Percentiles rank a stretch among this genome's conserved stretches.
Conservation (phyloP, 1,140 invertebrate genomes). For the Brachionus rubens region DNA sequence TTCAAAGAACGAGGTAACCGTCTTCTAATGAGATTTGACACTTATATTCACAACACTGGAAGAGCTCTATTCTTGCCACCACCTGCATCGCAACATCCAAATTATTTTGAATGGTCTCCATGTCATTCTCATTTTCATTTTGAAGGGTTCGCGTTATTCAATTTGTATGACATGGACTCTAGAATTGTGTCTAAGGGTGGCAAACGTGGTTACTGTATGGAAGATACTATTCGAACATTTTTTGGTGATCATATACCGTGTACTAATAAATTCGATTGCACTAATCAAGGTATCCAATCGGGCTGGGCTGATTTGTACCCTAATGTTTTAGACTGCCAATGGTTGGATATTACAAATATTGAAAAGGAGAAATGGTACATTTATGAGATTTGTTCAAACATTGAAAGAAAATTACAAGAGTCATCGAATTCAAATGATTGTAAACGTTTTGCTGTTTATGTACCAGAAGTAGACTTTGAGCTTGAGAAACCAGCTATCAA, state of each 20-base stretch:
- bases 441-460: background rate
- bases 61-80: background rate
- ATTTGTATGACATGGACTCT: background rate
- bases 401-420: background rate
- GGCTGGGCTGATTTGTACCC: constrained; percentile 18
- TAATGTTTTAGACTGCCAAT: background rate
- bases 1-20: background rate
- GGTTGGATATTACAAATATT: constrained; percentile 1
- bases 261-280: background rate
- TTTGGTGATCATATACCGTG: background rate
- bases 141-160: background rate
- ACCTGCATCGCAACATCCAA: background rate
- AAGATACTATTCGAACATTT: background rate
- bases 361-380: background rate
- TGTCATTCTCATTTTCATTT: constrained; percentile 28
- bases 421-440: background rate
- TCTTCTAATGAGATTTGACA: constrained; percentile 23
- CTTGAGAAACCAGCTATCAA: background rate
- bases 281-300: background rate
- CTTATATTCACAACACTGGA: background rate
- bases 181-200: background rate
- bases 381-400: constrained; percentile 3
- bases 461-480: background rate
- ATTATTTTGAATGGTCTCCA: background rate
- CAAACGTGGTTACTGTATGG: background rate